phyloP scores from a whole-genome alignment of 2,797 vertebrate species.

The Poeciliopsis presidionis region DNA sequence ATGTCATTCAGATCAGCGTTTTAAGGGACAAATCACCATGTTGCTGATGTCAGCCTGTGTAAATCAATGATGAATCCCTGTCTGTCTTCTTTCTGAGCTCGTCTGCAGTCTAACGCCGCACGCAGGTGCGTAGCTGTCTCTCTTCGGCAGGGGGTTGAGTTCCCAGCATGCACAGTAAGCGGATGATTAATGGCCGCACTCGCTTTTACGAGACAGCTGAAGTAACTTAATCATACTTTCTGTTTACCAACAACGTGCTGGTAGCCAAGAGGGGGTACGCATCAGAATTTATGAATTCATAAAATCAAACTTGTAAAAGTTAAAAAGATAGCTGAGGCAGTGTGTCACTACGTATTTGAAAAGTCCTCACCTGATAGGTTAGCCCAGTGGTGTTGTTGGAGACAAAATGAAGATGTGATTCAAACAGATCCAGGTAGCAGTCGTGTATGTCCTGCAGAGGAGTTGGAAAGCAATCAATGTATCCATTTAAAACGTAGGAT shows the following conservation, averaged over 20 bases:
- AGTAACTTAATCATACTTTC: conserved; percentile 32
- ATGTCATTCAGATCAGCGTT: neutral
- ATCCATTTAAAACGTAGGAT: neutral
- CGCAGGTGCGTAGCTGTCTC: conserved; percentile 40
- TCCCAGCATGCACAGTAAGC: conserved; percentile 41
- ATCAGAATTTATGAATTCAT: conserved; percentile 14
- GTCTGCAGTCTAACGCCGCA: conserved; percentile 39
- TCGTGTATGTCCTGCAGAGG: conserved; percentile 87
- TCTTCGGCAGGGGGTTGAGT: conserved; percentile 25
- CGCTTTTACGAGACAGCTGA: conserved; percentile 53
- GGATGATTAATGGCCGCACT: conserved; percentile 69
- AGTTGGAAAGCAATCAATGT: conserved; percentile 7
- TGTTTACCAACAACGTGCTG: conserved; percentile 58
- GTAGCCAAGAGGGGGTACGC: conserved; percentile 39
- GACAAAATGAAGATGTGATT: conserved; percentile 94
- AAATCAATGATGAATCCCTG: conserved; percentile 36
- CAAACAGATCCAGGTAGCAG: conserved; percentile 95
- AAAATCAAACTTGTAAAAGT: conserved; percentile 20
- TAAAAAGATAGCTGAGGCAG: neutral
- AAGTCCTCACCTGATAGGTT: conserved; percentile 88
- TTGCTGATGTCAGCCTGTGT: conserved; percentile 22
- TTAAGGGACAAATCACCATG: conserved; percentile 14
- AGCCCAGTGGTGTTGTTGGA: conserved; percentile 87
- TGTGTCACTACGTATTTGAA: neutral
- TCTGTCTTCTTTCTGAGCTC: conserved; percentile 39